Percentiles rank a stretch among this genome's conserved stretches.
phyloP scores from a whole-genome alignment of 2,888 invertebrate species.

The Lacanobia oleracea region DNA sequence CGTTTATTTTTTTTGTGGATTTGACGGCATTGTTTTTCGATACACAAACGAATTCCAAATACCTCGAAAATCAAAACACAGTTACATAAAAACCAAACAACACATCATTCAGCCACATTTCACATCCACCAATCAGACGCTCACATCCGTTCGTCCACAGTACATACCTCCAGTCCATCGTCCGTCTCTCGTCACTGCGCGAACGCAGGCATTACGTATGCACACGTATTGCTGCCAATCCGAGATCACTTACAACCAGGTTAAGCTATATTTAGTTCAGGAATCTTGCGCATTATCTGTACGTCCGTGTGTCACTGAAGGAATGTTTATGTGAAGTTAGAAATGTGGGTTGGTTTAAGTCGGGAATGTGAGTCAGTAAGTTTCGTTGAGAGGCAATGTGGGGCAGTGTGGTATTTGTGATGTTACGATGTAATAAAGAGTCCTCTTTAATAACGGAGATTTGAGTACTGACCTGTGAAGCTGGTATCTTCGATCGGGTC shows the following conservation, averaged over 20 bases:
- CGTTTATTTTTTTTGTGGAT: too few relatives aligned
- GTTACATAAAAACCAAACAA: neutral
- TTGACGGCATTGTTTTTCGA: too few relatives aligned
- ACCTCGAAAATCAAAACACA: neutral
- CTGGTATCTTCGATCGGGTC: too few relatives aligned
- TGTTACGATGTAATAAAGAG: neutral
- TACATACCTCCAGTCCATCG: slow-evolving; percentile 35
- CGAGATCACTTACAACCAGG: slow-evolving; percentile 59
- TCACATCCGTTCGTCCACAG: slow-evolving; percentile 14
- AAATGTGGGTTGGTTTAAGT: slow-evolving; percentile 10
- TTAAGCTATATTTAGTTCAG: slow-evolving; percentile 71
- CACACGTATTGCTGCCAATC: slow-evolving; percentile 70
- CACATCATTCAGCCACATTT: slow-evolving; percentile 12
- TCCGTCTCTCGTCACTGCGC: slow-evolving; percentile 48
- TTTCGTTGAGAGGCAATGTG: slow-evolving; percentile 3
- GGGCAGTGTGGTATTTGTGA: slow-evolving; percentile 3
- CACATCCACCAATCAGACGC: slow-evolving; percentile 7
- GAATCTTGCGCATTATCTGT: slow-evolving; percentile 60
- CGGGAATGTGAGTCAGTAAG: slow-evolving; percentile 11
- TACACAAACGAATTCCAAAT: neutral
- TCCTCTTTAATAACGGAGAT: too few relatives aligned
- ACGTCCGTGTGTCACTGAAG: slow-evolving; percentile 46
- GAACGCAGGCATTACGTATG: slow-evolving; percentile 54
- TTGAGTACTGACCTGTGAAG: too few relatives aligned
- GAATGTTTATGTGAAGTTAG: slow-evolving; percentile 45